Conservation (phyloP, 2,888 invertebrate genomes). For the Branchellion lobata region DNA sequence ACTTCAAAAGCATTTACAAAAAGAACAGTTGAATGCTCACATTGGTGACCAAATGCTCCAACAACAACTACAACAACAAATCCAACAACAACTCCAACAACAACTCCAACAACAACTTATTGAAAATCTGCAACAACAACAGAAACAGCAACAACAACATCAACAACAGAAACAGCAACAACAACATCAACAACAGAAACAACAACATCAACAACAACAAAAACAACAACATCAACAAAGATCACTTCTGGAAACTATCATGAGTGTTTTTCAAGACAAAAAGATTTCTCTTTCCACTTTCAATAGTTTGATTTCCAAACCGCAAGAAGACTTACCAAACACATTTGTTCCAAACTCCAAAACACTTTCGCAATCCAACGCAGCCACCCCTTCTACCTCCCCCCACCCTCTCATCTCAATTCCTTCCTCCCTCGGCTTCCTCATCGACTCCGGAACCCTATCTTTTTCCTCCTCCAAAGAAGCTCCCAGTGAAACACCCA, state of each 20-base stretch:
- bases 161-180: background rate
- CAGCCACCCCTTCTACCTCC: background rate
- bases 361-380: background rate
- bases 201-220: slow-evolving; percentile 5
- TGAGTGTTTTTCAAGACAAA: background rate
- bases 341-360: background rate
- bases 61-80: background rate
- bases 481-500: background rate
- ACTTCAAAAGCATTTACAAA: background rate
- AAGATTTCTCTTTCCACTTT: too few relatives aligned
- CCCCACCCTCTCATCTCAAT: background rate
- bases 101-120: slow-evolving; percentile 7
- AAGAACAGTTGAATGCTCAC: too few relatives aligned
- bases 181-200: background rate
- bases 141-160: background rate
- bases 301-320: too few relatives aligned
- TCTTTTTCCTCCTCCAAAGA: background rate
- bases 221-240: background rate
- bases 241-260: background rate
- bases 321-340: too few relatives aligned
- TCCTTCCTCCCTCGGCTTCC: background rate
- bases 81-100: background rate
- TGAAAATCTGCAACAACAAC: background rate
- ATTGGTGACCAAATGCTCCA: background rate
- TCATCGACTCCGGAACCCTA: background rate